phyloP scores from a whole-genome alignment of 2,797 vertebrate genomes.

The Crocidura indochinensis region DNA sequence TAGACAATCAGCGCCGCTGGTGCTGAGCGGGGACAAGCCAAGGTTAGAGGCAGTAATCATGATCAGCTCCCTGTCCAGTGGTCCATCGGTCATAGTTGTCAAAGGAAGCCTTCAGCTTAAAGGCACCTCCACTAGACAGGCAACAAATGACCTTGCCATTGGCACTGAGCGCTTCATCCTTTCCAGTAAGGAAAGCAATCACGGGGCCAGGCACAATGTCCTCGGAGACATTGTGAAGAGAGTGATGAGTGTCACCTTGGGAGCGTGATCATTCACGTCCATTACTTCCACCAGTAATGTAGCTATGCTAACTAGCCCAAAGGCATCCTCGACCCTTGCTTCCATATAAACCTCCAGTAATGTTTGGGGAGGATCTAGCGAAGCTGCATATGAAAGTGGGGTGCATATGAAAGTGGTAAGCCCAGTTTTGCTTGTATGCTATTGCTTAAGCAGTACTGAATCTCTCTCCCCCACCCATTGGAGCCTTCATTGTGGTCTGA shows the following conservation, averaged over 20 bases:
- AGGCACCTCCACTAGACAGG: conserved; percentile 87
- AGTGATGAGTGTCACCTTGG: conserved; percentile 90
- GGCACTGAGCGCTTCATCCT: conserved; percentile 89
- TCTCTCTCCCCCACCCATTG: conserved; percentile 86
- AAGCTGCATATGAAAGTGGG: no score
- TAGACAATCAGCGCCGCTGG: conserved; percentile 83
- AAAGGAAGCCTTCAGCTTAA: conserved; percentile 89
- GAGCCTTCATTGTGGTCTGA: conserved; percentile 90
- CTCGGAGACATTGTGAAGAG: conserved; percentile 89
- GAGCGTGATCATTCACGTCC: conserved; percentile 92
- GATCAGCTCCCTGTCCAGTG: conserved; percentile 88
- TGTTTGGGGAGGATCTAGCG: conserved; percentile 88
- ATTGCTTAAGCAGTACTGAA: conserved; percentile 91
- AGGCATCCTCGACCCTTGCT: conserved; percentile 89
- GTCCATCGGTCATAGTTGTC: conserved; percentile 87
- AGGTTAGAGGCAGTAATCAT: conserved; percentile 90
- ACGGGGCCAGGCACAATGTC: conserved; percentile 89
- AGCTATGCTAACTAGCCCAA: conserved; percentile 89
- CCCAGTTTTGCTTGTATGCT: conserved; percentile 86
- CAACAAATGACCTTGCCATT: conserved; percentile 89
- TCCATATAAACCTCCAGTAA: conserved; percentile 89
- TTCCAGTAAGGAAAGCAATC: conserved; percentile 89
- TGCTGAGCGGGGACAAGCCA: conserved; percentile 88
- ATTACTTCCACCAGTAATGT: conserved; percentile 91
- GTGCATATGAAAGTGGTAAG: conserved; percentile 89